Percentiles rank a stretch among this genome's conserved stretches.
Conservation (phyloP, 2,797 vertebrate species). For the Galagoides demidoff region DNA sequence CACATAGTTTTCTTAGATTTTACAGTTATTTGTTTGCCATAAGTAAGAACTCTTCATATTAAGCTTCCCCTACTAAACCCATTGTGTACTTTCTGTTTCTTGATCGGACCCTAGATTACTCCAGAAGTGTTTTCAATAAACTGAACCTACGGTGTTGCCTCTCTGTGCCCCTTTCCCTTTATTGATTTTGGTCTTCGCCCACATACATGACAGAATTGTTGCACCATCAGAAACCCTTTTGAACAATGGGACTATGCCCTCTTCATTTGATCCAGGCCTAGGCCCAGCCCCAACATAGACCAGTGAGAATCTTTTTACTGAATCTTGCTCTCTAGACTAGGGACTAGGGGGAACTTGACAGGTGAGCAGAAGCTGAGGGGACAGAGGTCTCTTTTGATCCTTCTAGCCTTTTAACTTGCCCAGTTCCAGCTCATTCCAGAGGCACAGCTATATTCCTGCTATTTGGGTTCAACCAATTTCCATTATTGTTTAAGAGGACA, state of each 20-base stretch:
- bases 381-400: neutral
- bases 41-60: neutral
- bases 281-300: neutral
- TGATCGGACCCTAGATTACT: neutral
- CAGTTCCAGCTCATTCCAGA: neutral
- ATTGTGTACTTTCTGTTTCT: neutral
- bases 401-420: neutral
- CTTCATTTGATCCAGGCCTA: neutral
- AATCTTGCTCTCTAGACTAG: neutral
- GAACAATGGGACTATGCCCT: neutral
- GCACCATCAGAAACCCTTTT: neutral
- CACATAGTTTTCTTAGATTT: neutral
- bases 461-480: neutral
- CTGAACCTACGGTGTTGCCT: neutral
- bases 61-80: neutral
- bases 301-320: neutral
- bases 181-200: neutral
- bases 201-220: neutral
- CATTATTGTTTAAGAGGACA: neutral
- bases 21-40: neutral
- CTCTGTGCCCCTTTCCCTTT: neutral
- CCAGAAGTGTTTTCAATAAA: neutral
- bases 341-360: neutral
- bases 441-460: neutral
- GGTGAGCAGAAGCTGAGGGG: neutral